These are phyloP conservation scores for Athalia cordata DNA, from an alignment of 2,888 invertebrate genomes.

Conservation along the genomic window DNA sequence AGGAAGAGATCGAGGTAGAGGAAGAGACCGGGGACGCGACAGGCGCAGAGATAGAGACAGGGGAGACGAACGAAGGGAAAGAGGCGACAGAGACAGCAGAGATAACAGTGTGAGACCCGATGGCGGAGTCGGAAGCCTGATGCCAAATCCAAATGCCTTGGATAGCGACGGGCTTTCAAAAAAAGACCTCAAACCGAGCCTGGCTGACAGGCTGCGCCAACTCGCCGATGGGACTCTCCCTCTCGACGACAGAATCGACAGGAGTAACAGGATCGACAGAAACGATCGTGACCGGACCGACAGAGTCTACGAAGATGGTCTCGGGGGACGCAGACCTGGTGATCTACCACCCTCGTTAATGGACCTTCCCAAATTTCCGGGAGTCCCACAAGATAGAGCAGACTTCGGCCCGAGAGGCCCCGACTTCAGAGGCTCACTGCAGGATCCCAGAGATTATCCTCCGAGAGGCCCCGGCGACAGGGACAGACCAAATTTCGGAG, in stretches of 20 bases:
- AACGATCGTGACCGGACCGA: conserved; percentile 61
- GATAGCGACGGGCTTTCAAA: conserved; percentile 51
- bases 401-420: conserved; percentile 64
- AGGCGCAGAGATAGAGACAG: conserved; percentile 53
- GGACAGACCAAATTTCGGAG: conserved; percentile 61
- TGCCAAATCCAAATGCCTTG: conserved; percentile 43
- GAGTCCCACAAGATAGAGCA: conserved; percentile 60
- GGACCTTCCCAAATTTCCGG: conserved; percentile 68
- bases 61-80: conserved; percentile 58
- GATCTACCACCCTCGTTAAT: conserved; percentile 70
- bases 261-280: conserved; percentile 57
- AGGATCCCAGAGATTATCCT: conserved; percentile 63
- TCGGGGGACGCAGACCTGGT: conserved; percentile 55
- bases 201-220: conserved; percentile 71
- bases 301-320: conserved; percentile 61
- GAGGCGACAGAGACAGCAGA: conserved; percentile 66
- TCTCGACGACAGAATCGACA: conserved; percentile 67
- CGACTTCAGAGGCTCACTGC: conserved; percentile 62
- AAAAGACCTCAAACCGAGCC: conserved; percentile 69
- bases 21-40: conserved; percentile 55
- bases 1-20: conserved; percentile 52
- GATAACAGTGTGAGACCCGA: conserved; percentile 58
- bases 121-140: conserved; percentile 57
- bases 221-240: conserved; percentile 71
- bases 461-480: conserved; percentile 58